Evolutionary conservation across 2,797 vertebrate species (phyloP).

Genomic region (Morus bassanus): DNA sequence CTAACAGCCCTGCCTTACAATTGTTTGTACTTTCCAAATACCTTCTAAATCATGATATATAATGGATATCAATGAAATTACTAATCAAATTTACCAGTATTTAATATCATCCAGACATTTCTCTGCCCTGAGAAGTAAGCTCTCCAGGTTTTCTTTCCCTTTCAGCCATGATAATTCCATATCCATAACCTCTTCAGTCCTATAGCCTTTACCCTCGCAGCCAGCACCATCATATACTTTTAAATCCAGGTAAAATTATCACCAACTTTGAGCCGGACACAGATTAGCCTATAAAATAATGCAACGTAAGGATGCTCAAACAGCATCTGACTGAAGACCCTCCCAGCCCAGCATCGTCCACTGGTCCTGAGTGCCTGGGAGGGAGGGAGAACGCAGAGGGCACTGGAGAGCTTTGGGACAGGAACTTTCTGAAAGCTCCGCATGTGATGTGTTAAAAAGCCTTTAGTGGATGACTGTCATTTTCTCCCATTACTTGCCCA

Average conservation of each 20-base stretch:
- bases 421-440: rapidly evolving
- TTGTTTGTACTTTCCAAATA: neutral
- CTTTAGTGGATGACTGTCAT: rapidly evolving
- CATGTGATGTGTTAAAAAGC: rapidly evolving
- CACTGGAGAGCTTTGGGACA: neutral
- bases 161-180: neutral
- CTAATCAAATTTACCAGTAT: neutral
- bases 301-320: neutral
- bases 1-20: neutral
- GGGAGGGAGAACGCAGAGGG: too few relatives aligned
- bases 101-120: neutral
- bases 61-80: neutral
- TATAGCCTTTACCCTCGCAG: neutral
- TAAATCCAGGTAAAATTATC: neutral
- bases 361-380: neutral
- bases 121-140: neutral
- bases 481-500: neutral
- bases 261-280: neutral
- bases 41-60: neutral
- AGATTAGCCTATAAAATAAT: neutral
- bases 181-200: neutral
- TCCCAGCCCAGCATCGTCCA: neutral
- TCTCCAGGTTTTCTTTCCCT: neutral
- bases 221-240: neutral
- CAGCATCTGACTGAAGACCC: neutral